These are phyloP conservation scores for Spodoptera picta DNA, from an alignment of 2,888 invertebrate genomes.

Conservation along the genomic window DNA sequence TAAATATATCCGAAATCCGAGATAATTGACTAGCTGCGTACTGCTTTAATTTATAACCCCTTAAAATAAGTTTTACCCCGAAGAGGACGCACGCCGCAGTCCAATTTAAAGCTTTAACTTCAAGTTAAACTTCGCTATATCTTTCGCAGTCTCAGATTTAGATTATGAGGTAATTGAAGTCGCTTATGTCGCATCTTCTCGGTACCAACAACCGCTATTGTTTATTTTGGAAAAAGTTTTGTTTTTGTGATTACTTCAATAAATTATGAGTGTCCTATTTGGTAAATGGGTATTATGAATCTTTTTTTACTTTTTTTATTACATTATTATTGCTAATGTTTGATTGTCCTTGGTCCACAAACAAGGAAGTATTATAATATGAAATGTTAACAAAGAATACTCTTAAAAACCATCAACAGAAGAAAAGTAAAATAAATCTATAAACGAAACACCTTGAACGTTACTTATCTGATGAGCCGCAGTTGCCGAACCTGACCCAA, in stretches of 20 bases:
- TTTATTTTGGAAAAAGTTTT: conserved; percentile 39
- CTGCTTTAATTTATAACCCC: conserved; percentile 83
- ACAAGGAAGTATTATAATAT: no score
- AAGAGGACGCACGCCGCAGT: conserved; percentile 67
- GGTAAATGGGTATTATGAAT: no score
- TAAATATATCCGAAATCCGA: conserved; percentile 62
- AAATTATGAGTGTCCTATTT: conserved; percentile 17
- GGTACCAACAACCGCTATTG: conserved; percentile 45
- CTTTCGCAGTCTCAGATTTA: conserved; percentile 72
- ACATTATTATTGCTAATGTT: no score
- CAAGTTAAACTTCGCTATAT: conserved; percentile 80
- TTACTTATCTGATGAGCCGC: conserved; percentile 63
- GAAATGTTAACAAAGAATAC: neutral
- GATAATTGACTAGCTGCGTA: conserved; percentile 80
- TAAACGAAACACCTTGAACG: conserved; percentile 37
- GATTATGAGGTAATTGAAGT: conserved; percentile 77
- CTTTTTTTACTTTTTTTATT: no score
- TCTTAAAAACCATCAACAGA: neutral
- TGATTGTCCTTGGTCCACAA: no score
- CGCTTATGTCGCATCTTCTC: conserved; percentile 58
- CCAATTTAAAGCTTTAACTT: conserved; percentile 83
- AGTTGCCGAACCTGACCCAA: conserved; percentile 73
- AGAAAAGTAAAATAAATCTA: conserved; percentile 33
- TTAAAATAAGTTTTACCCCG: conserved; percentile 76
- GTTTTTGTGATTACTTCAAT: conserved; percentile 25